Evolutionary conservation across 1,140 invertebrate genomes (phyloP).

Genomic region (Tetramorium alpestre): DNA sequence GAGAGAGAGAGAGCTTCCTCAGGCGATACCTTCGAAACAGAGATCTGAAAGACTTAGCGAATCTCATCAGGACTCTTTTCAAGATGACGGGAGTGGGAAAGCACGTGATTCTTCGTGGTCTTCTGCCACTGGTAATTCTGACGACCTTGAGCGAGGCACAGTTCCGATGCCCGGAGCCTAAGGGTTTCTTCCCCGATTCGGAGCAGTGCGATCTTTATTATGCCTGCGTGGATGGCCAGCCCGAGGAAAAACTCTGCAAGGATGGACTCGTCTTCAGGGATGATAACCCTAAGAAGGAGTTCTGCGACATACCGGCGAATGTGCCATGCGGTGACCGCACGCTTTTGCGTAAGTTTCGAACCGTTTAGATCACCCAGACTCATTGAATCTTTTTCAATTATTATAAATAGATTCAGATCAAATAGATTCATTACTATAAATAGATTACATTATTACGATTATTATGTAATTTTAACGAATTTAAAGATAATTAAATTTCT

Average conservation of each 20-base stretch:
- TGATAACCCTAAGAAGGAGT: conserved; percentile 90
- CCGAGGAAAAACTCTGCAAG: conserved; percentile 91
- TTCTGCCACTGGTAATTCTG: conserved; percentile 29
- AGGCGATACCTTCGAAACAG: neutral
- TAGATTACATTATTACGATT: neutral
- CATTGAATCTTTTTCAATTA: conserved; percentile 4
- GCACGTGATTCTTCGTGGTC: conserved; percentile 26
- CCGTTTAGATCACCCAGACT: neutral
- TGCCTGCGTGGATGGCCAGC: conserved; percentile 89
- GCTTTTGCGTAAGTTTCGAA: conserved; percentile 90
- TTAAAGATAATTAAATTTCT: neutral
- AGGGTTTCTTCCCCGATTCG: conserved; percentile 91
- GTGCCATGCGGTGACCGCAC: conserved; percentile 92
- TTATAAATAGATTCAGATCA: neutral
- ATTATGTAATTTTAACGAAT: neutral
- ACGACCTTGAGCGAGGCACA: conserved; percentile 73
- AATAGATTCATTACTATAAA: no score
- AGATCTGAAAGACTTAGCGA: neutral
- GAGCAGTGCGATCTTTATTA: conserved; percentile 94
- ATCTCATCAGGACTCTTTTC: neutral
- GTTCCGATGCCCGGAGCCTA: conserved; percentile 90
- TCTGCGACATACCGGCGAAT: conserved; percentile 92
- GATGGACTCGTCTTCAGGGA: conserved; percentile 94
- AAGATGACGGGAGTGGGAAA: neutral
- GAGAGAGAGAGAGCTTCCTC: neutral